Evolutionary conservation across 2,888 invertebrate genomes (phyloP).

Genomic region (Lasioglossum figueresi): DNA sequence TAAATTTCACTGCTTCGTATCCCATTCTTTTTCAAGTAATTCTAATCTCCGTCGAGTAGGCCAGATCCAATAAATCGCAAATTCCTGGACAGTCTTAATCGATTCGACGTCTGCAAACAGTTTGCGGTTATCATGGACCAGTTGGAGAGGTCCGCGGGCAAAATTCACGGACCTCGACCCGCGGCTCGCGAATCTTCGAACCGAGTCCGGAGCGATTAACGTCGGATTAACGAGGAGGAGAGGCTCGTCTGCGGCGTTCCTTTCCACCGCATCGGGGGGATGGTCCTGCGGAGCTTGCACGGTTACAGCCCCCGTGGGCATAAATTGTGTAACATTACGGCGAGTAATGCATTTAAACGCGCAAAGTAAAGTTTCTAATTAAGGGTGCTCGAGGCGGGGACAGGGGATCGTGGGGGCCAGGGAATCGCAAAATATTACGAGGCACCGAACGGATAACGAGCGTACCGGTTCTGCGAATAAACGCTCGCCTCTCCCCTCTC

Average conservation of each 20-base stretch:
- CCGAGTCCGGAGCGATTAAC: not conserved
- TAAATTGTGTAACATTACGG: slow-evolving; percentile 71
- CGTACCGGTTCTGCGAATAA: slow-evolving; percentile 66
- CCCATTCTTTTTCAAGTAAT: no score
- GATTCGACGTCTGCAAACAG: no score
- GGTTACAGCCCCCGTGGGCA: slow-evolving; percentile 55
- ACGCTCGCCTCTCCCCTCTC: slow-evolving; percentile 32
- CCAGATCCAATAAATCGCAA: no score
- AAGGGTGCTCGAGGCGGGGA: slow-evolving; percentile 56
- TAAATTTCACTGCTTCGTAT: not conserved
- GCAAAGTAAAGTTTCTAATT: slow-evolving; percentile 72
- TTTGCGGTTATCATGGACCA: not conserved
- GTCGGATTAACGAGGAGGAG: slow-evolving; percentile 7
- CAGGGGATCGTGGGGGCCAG: not conserved
- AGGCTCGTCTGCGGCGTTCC: slow-evolving; percentile 18
- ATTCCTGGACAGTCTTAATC: no score
- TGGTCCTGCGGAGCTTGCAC: slow-evolving; percentile 27
- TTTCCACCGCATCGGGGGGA: not conserved
- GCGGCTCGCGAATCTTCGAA: not conserved
- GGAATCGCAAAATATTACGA: slow-evolving; percentile 70
- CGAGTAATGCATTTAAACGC: slow-evolving; percentile 65
- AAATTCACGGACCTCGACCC: not conserved
- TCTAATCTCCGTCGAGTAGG: no score
- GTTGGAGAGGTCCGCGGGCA: not conserved
- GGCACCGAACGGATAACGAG: slow-evolving; percentile 71